These are phyloP conservation scores for Cheilosia soror DNA, from an alignment of 2,888 invertebrate genomes.

Conservation along the genomic window DNA sequence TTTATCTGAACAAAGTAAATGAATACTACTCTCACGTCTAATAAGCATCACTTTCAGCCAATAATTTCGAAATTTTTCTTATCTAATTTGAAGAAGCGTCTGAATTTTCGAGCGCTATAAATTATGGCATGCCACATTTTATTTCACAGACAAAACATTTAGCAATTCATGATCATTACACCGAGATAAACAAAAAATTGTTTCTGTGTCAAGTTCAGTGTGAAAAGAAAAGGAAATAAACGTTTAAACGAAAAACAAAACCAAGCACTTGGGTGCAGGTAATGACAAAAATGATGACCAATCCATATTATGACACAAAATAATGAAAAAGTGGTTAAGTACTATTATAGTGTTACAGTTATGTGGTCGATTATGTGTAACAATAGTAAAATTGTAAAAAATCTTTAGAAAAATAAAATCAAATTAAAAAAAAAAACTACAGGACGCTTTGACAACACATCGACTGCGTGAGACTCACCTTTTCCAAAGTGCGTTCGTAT, in stretches of 20 bases:
- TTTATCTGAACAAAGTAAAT: no score
- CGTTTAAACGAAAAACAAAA: slow-evolving; percentile 36
- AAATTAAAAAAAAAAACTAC: slow-evolving; percentile 41
- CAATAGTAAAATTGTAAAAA: slow-evolving; percentile 54
- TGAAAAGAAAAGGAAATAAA: slow-evolving; percentile 22
- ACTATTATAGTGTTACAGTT: slow-evolving; percentile 38
- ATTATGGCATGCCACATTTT: slow-evolving; percentile 62
- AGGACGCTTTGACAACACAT: slow-evolving; percentile 29
- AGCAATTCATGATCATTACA: slow-evolving; percentile 73
- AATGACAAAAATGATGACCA: slow-evolving; percentile 54
- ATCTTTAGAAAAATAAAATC: slow-evolving; percentile 8
- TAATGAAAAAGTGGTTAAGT: slow-evolving; percentile 29
- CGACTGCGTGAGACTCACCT: slow-evolving; percentile 86
- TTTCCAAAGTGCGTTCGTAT: slow-evolving; percentile 98
- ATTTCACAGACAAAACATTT: slow-evolving; percentile 65
- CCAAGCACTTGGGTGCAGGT: slow-evolving; percentile 74
- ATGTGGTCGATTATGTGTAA: slow-evolving; percentile 66
- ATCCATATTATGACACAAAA: slow-evolving; percentile 34
- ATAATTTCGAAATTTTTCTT: background rate
- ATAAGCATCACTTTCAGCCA: slow-evolving; percentile 5
- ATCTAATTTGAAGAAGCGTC: no score
- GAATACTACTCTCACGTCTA: no score
- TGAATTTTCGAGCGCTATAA: slow-evolving; percentile 10
- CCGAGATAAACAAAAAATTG: slow-evolving; percentile 17
- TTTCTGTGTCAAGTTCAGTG: slow-evolving; percentile 43